A percentile compares a stretch with the other conserved stretches of the same genome.
Evolutionary conservation across 2,797 vertebrate genomes (phyloP).

Genomic region (Choloepus didactylus): DNA sequence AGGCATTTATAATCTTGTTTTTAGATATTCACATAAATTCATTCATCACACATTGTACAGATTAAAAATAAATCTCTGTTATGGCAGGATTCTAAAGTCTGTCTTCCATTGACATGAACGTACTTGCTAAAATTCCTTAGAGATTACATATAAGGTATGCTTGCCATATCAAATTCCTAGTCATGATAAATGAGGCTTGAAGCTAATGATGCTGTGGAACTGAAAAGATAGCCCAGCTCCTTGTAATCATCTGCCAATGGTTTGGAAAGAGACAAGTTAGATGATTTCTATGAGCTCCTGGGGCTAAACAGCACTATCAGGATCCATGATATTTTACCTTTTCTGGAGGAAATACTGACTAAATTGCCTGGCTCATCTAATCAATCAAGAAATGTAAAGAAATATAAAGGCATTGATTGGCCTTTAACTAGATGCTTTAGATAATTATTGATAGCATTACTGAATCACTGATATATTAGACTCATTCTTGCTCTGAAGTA

Average conservation of each 20-base stretch:
- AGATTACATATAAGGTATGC: neutral
- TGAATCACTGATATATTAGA: slow-evolving; percentile 48
- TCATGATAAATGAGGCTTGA: neutral
- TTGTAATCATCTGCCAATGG: neutral
- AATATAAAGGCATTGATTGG: neutral
- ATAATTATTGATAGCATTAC: slow-evolving; percentile 32
- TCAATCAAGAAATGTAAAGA: neutral
- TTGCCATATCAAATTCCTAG: neutral
- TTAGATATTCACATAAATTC: neutral
- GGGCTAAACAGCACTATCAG: rapidly evolving
- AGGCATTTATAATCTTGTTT: neutral
- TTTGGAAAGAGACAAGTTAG: neutral
- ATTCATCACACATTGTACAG: neutral
- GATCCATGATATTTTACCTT: neutral
- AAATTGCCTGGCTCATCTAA: neutral
- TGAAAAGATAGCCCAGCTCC: neutral
- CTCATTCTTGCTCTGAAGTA: neutral
- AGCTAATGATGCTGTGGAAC: neutral
- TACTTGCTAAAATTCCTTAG: neutral
- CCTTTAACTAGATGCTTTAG: neutral
- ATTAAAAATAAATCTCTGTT: neutral
- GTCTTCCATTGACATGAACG: neutral
- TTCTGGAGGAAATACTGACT: neutral
- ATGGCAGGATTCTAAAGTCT: neutral
- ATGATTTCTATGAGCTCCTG: neutral